A percentile compares a stretch with the other conserved stretches of the same genome.
Evolutionary conservation across 2,113 vertebrate species (phyloP).

Genomic region (Centropus bengalensis): DNA sequence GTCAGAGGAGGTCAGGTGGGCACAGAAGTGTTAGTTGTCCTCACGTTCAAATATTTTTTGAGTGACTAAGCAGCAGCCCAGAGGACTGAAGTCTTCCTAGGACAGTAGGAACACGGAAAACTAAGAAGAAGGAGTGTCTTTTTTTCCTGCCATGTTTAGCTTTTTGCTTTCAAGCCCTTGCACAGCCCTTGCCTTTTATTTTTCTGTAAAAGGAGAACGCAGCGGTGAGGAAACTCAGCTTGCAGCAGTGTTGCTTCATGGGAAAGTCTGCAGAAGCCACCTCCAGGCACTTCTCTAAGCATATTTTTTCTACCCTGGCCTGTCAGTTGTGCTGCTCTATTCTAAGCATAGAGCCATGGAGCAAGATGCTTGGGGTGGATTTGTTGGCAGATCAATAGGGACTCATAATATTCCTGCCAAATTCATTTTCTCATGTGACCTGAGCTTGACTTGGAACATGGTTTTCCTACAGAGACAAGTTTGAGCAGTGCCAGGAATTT

Average conservation of each 20-base stretch:
- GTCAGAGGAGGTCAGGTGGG: conserved; percentile 15
- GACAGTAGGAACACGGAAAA: neutral
- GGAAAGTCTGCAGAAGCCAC: conserved; percentile 33
- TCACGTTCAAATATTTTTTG: neutral
- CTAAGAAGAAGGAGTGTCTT: neutral
- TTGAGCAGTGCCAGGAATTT: conserved; percentile 51
- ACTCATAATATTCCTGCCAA: conserved; percentile 58
- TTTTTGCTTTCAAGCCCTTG: neutral
- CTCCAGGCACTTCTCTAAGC: conserved; percentile 42
- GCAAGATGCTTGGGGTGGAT: conserved; percentile 55
- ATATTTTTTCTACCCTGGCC: neutral
- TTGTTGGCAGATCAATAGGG: conserved; percentile 58
- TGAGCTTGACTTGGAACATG: conserved; percentile 58
- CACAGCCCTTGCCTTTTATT: conserved; percentile 2
- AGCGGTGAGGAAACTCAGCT: neutral
- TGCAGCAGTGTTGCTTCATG: neutral
- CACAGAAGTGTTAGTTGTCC: neutral
- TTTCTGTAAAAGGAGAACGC: neutral
- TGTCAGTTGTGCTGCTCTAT: conserved; percentile 60
- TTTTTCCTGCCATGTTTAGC: neutral
- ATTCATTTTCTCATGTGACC: conserved; percentile 67
- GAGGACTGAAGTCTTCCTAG: neutral
- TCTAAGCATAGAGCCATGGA: conserved; percentile 33
- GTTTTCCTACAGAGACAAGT: conserved; percentile 60
- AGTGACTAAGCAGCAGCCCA: neutral